Conservation (phyloP, 2,113 vertebrate species). For the Raja brachyura region DNA sequence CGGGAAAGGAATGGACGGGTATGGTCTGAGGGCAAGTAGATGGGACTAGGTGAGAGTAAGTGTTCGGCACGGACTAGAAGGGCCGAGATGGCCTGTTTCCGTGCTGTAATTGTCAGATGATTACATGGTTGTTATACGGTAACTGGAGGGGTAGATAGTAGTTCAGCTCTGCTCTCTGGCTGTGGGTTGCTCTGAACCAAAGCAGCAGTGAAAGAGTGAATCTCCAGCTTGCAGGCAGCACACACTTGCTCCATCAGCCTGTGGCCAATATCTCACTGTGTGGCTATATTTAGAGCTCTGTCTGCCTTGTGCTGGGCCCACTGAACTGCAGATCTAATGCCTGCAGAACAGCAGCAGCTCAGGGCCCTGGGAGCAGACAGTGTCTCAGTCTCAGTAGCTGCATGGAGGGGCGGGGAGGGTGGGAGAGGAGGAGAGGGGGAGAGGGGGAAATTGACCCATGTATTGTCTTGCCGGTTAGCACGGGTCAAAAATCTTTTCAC, state of each 20-base stretch:
- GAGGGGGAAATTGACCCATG: too few species aligned
- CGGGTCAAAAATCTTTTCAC: too few species aligned
- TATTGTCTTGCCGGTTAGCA: too few species aligned
- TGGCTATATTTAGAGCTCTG: neutral
- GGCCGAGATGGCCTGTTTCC: too few species aligned
- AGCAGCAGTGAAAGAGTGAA: neutral
- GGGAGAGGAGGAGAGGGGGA: neutral
- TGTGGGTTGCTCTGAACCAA: neutral
- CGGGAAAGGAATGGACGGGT: too few species aligned
- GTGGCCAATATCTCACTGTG: neutral
- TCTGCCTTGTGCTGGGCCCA: neutral
- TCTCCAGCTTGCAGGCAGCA: neutral
- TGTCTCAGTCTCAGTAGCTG: neutral
- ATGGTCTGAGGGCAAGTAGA: too few species aligned
- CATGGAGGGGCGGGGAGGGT: neutral
- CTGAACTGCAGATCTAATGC: neutral
- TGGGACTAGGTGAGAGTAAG: too few species aligned
- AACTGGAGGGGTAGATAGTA: too few species aligned
- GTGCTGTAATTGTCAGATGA: too few species aligned
- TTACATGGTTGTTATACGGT: too few species aligned
- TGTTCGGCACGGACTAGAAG: too few species aligned
- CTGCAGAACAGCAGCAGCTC: neutral
- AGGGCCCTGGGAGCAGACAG: neutral
- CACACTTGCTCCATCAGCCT: neutral
- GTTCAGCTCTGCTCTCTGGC: too few species aligned